Evolutionary conservation across 2,113 vertebrate genomes (phyloP).

Genomic region (Cebidichthys violaceus): DNA sequence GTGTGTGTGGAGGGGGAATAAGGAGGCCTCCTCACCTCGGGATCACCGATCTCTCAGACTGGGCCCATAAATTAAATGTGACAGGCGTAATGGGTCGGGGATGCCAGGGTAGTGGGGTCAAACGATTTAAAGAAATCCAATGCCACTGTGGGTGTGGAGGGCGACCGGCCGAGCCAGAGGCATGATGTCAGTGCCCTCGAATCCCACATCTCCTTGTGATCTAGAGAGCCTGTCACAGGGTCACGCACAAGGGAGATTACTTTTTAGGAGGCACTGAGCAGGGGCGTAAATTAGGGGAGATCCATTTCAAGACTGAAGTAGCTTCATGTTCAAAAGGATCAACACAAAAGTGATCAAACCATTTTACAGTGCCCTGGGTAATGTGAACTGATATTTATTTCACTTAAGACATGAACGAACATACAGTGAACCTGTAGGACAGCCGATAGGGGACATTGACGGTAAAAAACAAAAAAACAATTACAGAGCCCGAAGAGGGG

Average conservation of each 20-base stretch:
- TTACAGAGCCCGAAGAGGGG: too few species aligned
- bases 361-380: background rate
- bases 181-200: conserved; percentile 12
- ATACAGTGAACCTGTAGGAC: too few species aligned
- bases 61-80: conserved; percentile 63
- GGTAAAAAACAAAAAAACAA: too few species aligned
- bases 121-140: conserved; percentile 4
- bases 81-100: conserved; percentile 48
- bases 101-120: conserved; percentile 21
- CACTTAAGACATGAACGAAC: background rate
- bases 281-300: background rate
- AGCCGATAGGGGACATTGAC: too few species aligned
- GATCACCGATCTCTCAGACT: conserved; percentile 32
- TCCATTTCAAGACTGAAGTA: background rate
- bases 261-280: background rate
- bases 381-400: background rate
- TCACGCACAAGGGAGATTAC: background rate
- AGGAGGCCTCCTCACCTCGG: conserved; percentile 39
- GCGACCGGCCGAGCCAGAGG: background rate
- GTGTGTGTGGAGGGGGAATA: conserved; percentile 5
- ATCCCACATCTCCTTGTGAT: conserved; percentile 21
- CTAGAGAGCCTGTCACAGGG: background rate
- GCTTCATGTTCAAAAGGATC: background rate
- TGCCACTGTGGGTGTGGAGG: background rate
- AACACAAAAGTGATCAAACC: background rate